Percentiles rank a stretch among this genome's conserved stretches.
These are phyloP conservation scores for Aphelinus atriplicis DNA, from an alignment of 1,140 invertebrate genomes.

Conservation along the genomic window DNA sequence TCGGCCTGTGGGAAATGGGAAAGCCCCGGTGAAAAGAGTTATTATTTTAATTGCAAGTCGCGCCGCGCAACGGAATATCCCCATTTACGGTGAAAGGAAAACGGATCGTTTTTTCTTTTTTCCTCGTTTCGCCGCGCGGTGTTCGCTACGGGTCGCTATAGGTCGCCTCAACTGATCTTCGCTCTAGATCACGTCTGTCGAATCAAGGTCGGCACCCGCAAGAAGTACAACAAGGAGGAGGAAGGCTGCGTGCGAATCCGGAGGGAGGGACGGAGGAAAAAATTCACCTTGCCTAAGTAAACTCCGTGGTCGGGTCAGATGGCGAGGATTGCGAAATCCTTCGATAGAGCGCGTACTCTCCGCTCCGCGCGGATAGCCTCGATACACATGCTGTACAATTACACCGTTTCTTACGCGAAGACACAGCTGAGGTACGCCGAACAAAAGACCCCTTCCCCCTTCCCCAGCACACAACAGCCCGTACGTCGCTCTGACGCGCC, in stretches of 20 bases:
- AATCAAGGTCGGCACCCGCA: slow-evolving; percentile 26
- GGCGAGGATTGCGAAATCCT: slow-evolving; percentile 36
- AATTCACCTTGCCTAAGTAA: slow-evolving; percentile 35
- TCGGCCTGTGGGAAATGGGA: slow-evolving; percentile 52
- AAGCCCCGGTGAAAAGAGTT: slow-evolving; percentile 46
- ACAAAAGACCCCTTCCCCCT: no score
- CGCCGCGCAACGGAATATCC: background rate
- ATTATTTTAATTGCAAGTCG: slow-evolving; percentile 54
- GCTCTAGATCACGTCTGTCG: slow-evolving; percentile 32
- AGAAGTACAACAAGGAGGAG: background rate
- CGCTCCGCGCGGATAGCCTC: slow-evolving; percentile 18
- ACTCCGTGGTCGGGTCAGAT: slow-evolving; percentile 38
- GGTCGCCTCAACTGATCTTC: no score
- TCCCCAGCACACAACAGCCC: no score
- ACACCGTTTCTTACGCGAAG: slow-evolving; percentile 17
- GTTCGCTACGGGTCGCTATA: slow-evolving; percentile 9
- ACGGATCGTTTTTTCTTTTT: slow-evolving; percentile 13
- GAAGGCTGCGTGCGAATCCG: slow-evolving; percentile 2
- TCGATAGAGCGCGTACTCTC: slow-evolving; percentile 14
- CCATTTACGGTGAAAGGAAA: slow-evolving; percentile 43
- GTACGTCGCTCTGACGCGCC: no score
- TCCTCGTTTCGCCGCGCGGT: background rate
- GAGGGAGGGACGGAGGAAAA: slow-evolving; percentile 14
- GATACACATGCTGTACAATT: slow-evolving; percentile 19
- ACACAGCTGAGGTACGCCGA: background rate